phyloP scores from a whole-genome alignment of 1,140 invertebrate species.

The Neodiprion virginianus region DNA sequence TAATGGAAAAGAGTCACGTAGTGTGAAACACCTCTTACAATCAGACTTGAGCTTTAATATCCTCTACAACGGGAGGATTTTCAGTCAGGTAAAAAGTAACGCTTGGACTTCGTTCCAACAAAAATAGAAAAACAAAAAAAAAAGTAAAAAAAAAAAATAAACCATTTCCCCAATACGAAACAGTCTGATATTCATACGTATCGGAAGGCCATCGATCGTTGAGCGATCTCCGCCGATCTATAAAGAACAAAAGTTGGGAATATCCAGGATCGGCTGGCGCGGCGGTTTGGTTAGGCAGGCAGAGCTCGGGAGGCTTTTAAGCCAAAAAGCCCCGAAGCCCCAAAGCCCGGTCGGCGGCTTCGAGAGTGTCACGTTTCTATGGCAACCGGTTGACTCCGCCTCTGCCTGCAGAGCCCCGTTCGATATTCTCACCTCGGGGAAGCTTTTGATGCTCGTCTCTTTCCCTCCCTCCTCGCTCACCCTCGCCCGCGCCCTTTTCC shows the following conservation, averaged over 20 bases:
- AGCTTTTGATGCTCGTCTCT: slow-evolving; percentile 27
- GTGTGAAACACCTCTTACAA: no score
- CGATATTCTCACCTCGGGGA: slow-evolving; percentile 50
- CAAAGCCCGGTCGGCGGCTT: slow-evolving; percentile 19
- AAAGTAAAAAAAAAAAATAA: no score
- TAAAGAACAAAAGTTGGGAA: neutral
- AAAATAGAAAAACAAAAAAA: no score
- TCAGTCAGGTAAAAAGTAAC: no score
- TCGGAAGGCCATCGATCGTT: no score
- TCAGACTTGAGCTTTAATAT: no score
- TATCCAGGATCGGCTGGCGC: neutral
- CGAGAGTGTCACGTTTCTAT: slow-evolving; percentile 59
- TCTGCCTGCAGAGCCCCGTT: slow-evolving; percentile 47
- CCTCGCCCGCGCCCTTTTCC: neutral
- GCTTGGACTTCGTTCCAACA: no score
- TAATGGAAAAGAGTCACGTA: no score
- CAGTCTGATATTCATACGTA: no score
- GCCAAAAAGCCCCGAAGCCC: slow-evolving; percentile 47
- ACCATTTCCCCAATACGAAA: no score
- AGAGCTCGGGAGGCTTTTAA: slow-evolving; percentile 21
- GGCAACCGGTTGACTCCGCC: slow-evolving; percentile 57
- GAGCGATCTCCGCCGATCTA: no score
- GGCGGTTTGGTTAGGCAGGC: neutral
- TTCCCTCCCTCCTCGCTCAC: slow-evolving; percentile 27
- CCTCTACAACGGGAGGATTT: no score